Percentiles rank a stretch among this genome's conserved stretches.
Evolutionary conservation across 1,140 invertebrate species (phyloP).

Genomic region (Tetramorium simillimum): DNA sequence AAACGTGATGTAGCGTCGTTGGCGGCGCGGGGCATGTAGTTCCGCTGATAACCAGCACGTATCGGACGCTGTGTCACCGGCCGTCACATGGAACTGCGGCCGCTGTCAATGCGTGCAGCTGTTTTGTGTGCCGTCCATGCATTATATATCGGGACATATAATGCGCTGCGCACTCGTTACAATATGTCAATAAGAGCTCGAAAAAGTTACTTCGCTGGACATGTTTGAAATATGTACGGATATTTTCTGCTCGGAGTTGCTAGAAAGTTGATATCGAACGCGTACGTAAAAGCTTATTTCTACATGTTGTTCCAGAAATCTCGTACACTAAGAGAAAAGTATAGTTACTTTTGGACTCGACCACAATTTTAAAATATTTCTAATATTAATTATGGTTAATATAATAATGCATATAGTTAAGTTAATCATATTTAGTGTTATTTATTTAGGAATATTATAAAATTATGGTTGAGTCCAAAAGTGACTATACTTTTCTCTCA

Average conservation of each 20-base stretch:
- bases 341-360: too few relatives aligned
- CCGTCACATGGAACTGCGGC: neutral
- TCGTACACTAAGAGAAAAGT: too few relatives aligned
- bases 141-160: neutral
- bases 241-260: neutral
- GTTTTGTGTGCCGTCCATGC: neutral
- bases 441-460: too few relatives aligned
- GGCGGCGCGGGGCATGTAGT: neutral
- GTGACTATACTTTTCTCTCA: too few relatives aligned
- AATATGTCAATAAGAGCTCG: slow-evolving; percentile 24
- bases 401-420: too few relatives aligned
- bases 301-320: neutral
- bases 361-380: too few relatives aligned
- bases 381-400: too few relatives aligned
- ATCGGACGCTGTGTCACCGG: neutral
- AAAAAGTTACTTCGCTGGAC: slow-evolving; percentile 24
- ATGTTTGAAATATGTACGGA: neutral
- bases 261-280: neutral
- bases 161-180: neutral
- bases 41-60: neutral
- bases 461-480: too few relatives aligned
- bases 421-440: too few relatives aligned
- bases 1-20: neutral
- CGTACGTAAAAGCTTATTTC: neutral
- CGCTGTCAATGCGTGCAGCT: slow-evolving; percentile 2